Base-by-base conservation (phyloP, 2,888 invertebrate genomes). In the Patella ulyssiponensis region DNA sequence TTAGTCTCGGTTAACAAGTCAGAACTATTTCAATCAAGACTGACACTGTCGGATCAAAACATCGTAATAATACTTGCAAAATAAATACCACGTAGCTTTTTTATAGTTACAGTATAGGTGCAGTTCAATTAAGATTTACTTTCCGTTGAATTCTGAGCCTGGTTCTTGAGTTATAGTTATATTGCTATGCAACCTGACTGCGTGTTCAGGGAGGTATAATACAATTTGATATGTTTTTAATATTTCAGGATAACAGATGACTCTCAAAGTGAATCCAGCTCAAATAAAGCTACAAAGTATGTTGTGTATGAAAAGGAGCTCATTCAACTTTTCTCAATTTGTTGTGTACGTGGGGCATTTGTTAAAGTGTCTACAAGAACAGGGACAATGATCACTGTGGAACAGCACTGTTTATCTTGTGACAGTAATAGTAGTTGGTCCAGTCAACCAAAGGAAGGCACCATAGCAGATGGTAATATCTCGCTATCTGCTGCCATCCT, bases 271-370 rank as follows among this genome's bases (percentile, higher is more conserved):
- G 56, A 56, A 3, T 14, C 14, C 15, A n/a, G n/a, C n/a, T 17
- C 56, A 17, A n/a, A n/a, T 56, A n/a, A 17, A 17, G n/a, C 14
- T 14, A 56, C 14, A 56, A 56, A 56, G 56, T 56, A 17, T n/a
- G n/a, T 56, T 56, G 56, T 56, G 14, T 56, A 56, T n/a, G 56
- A 56, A 56, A 56, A n/a, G n/a, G 56, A 56, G 56, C 56, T 56
- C n/a, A 2, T 56, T 14, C 2, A 56, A n/a, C 56, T 56, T 56
- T 56, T 56, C n/a, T 3, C 14, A 17, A 56, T 56, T 56, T 56
- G 56, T 56, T 56, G 14, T 56, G 56, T 56, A 17, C 56, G 15
- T 56, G 56, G 56, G 4, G 56, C 56, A 56, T 17, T n/a, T 17
- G 56, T 9, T 3, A 56, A 14, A 56, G n/a, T 9, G 3, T 17